Base-by-base conservation (phyloP, 2,888 invertebrate species). In the Yponomeuta malinellus region DNA sequence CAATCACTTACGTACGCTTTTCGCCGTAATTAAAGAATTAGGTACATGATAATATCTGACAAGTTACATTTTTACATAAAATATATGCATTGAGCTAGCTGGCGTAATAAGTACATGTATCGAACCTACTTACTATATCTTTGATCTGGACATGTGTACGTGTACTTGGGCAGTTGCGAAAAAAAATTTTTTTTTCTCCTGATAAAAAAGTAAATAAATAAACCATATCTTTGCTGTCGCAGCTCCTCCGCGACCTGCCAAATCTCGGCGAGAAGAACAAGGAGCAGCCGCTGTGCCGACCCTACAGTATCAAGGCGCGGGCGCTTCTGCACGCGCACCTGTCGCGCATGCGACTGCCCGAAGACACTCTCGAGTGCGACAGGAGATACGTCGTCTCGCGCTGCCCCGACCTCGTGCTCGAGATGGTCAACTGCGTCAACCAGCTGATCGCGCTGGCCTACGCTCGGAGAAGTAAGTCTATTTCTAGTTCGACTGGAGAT, bases 251-350 rank as follows among this genome's bases (percentile, higher is more conserved):
- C 75, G 97, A 97, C 79, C 89, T 99, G 69, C 96, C 96, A 1
- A 97, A 98, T 86, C 93, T 99, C 48, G 96, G 96, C 74, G 99
- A 99, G 85, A 99, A 99, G 88, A 99, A 98, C 85, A 98, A 98
- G 81, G 99, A 99, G 84, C 94, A 96, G 75, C 99, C 99, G 0
- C 92, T 99, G 29, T 98, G 98, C 85, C 95, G 96, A 73, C 94
- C 96, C 71, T 99, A 99, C 92, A 98, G 98, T 77, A 96, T 97
- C 75, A 97, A 96, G 86, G 97, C 99, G 0, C 94, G 99, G 66
- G 97, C 98, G 33, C 92, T 99, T 31, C 92, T 99, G n/a, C 98
- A 99, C 85, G 98, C 99, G 1, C 99, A 99, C 90, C 93, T 99
- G 71, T 94, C 95, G n/a, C 94, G 99, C 69, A 94, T 99, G 81